Conservation (phyloP, 2,797 vertebrate genomes). For the Tapirus indicus region DNA sequence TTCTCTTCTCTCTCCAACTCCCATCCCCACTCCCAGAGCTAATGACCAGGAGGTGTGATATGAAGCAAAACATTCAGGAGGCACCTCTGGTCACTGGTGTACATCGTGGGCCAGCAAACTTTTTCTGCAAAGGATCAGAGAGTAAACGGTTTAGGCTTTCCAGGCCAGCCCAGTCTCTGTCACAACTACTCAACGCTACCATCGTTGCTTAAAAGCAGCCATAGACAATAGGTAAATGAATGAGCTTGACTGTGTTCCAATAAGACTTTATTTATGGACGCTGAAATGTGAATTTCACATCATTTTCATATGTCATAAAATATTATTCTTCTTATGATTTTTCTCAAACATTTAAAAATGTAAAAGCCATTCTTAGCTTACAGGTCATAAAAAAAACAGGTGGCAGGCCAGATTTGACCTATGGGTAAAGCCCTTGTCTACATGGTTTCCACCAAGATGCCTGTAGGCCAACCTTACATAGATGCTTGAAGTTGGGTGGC, state of each 20-base stretch:
- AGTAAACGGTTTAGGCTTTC: background rate
- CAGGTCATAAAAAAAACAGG: background rate
- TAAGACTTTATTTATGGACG: background rate
- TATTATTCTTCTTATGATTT: background rate
- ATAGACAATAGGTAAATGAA: background rate
- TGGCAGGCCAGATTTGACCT: background rate
- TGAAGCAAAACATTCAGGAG: background rate
- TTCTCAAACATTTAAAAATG: background rate
- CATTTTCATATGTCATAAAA: background rate
- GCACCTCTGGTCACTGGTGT: background rate
- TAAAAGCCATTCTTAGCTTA: background rate
- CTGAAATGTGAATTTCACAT: conserved; percentile 9
- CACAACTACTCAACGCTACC: background rate
- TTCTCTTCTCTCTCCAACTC: background rate
- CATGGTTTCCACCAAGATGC: background rate
- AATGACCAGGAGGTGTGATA: background rate
- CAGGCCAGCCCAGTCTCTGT: background rate
- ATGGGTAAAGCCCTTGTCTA: background rate
- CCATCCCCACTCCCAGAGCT: background rate
- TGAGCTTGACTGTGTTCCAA: background rate
- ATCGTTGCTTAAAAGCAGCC: background rate
- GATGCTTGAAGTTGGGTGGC: background rate
- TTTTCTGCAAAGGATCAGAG: background rate
- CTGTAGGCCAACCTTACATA: background rate
- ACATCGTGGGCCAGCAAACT: background rate